These are phyloP conservation scores for Ephialtes manifestator DNA, from an alignment of 2,888 invertebrate species.

Conservation along the genomic window DNA sequence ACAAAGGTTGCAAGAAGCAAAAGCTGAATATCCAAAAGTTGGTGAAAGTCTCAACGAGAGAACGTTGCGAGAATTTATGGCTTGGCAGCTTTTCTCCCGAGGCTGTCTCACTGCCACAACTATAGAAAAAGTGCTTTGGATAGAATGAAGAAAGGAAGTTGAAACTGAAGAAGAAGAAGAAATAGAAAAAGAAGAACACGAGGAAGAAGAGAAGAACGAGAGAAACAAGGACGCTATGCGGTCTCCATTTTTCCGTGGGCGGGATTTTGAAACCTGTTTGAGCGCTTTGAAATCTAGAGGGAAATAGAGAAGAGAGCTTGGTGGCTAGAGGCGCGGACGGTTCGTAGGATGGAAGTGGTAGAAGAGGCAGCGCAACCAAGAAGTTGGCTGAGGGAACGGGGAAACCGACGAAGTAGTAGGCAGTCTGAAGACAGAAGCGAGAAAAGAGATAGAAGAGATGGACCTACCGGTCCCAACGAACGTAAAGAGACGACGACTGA, in stretches of 20 bases:
- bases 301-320: constrained; percentile 77
- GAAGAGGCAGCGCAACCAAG: background rate
- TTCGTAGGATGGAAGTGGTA: constrained; percentile 47
- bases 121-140: constrained; percentile 49
- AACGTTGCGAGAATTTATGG: background rate
- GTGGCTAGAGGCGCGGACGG: constrained; percentile 76
- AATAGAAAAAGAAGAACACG: constrained; percentile 33
- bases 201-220: constrained; percentile 39
- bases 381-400: background rate
- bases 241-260: constrained; percentile 84
- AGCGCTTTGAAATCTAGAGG: constrained; percentile 84
- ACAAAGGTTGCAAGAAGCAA: background rate
- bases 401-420: background rate
- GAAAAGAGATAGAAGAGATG: constrained; percentile 59
- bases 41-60: background rate
- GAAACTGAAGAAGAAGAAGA: constrained; percentile 46
- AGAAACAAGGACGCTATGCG: constrained; percentile 68
- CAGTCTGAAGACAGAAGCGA: constrained; percentile 39
- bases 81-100: background rate
- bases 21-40: background rate
- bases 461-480: constrained; percentile 67
- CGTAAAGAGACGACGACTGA: constrained; percentile 76
- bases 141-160: constrained; percentile 56
- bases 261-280: constrained; percentile 86
- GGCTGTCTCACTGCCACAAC: constrained; percentile 35